phyloP scores from a whole-genome alignment of 2,797 vertebrate species.

The Coreius guichenoti region DNA sequence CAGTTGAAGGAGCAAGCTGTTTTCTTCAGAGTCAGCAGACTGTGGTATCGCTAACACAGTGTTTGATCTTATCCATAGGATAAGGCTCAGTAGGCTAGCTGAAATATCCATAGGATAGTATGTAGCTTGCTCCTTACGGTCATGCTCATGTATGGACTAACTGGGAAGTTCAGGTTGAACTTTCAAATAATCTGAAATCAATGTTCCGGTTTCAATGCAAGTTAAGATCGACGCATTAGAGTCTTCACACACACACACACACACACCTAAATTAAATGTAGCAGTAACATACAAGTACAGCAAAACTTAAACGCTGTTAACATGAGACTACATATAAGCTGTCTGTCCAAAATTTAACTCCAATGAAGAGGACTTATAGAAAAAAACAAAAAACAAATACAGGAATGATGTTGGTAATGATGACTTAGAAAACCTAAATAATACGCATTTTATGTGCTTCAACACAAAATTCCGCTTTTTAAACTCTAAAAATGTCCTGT shows the following conservation, averaged over 20 bases:
- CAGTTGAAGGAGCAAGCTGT: slow-evolving; percentile 24
- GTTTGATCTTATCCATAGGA: slow-evolving; percentile 53
- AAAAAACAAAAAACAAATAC: neutral
- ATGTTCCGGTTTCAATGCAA: slow-evolving; percentile 7
- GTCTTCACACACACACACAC: slow-evolving; percentile 1
- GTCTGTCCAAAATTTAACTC: neutral
- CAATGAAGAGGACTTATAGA: neutral
- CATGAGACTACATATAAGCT: neutral
- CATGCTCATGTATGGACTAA: neutral
- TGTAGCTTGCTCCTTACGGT: slow-evolving; percentile 26
- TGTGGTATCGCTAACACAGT: slow-evolving; percentile 23
- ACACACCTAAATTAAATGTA: neutral
- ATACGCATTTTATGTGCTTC: neutral
- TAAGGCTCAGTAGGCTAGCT: slow-evolving; percentile 44
- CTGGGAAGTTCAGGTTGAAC: neutral
- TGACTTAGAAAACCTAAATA: neutral
- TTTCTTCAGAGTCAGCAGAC: slow-evolving; percentile 12
- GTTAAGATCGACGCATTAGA: neutral
- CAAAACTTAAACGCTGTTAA: neutral
- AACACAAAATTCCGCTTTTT: neutral
- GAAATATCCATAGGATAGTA: slow-evolving; percentile 55
- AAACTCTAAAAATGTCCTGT: neutral
- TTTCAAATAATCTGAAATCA: neutral
- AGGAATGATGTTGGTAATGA: neutral
- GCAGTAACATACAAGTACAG: neutral